A percentile compares a stretch with the other conserved stretches of the same genome.
phyloP scores from a whole-genome alignment of 53 echinoderm and acorn worm genomes.

The Holothuria leucospilota region DNA sequence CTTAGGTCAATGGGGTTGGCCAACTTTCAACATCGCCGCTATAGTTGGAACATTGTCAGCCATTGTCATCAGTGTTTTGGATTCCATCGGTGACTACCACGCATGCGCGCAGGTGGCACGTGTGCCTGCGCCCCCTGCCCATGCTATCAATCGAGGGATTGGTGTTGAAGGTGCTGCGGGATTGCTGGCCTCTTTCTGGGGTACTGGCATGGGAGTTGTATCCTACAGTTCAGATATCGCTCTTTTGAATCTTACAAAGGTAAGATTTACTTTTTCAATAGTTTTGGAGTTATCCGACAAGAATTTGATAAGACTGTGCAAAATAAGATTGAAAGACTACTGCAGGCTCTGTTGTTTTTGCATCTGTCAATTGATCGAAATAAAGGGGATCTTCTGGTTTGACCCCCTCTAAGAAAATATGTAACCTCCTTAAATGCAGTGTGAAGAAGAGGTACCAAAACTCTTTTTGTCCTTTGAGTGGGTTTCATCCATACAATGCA shows the following conservation, averaged over 20 bases:
- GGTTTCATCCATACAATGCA: too few species aligned
- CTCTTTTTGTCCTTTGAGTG: too few species aligned
- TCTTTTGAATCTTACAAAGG: slow-evolving; percentile 60
- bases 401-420: too few species aligned
- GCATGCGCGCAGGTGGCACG: slow-evolving; percentile 84
- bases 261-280: too few species aligned
- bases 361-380: too few species aligned
- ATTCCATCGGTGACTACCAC: slow-evolving; percentile 91
- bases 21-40: slow-evolving; percentile 68
- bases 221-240: slow-evolving; percentile 67
- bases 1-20: slow-evolving; percentile 94
- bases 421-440: too few species aligned
- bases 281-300: too few species aligned
- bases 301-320: too few species aligned
- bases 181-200: slow-evolving; percentile 58
- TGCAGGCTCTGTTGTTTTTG: too few species aligned
- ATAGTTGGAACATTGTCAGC: slow-evolving; percentile 87
- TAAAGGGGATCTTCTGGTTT: too few species aligned
- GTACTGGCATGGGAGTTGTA: slow-evolving; percentile 60
- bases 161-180: slow-evolving; percentile 62
- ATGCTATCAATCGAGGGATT: slow-evolving; percentile 78
- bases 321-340: too few species aligned
- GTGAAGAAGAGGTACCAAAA: too few species aligned
- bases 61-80: slow-evolving; percentile 82
- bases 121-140: slow-evolving; percentile 84